Conservation (phyloP, 2,888 invertebrate species). For the Apocheima hispidaria region DNA sequence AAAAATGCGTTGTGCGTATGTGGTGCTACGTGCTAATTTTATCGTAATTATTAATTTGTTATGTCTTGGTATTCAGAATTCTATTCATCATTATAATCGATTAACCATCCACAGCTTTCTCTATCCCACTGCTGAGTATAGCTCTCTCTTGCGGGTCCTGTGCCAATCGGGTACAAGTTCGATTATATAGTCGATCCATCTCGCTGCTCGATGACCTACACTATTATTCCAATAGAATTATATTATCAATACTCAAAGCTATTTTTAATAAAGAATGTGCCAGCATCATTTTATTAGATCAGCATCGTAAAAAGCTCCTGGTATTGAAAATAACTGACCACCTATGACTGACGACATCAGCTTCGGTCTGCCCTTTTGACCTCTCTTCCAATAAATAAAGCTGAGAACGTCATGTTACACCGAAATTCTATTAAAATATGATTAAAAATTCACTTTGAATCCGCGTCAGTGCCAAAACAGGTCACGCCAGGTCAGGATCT, state of each 20-base stretch:
- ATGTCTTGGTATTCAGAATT: too few species aligned
- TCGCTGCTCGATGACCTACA: too few species aligned
- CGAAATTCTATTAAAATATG: slow-evolving; percentile 42
- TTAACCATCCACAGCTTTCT: too few species aligned
- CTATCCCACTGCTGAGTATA: too few species aligned
- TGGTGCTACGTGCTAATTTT: too few species aligned
- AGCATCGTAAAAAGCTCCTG: slow-evolving; percentile 30
- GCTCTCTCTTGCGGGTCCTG: too few species aligned
- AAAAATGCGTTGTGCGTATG: too few species aligned
- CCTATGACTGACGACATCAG: slow-evolving; percentile 36
- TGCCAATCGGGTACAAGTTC: too few species aligned
- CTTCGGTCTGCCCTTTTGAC: slow-evolving; percentile 38
- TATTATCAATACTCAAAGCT: background rate
- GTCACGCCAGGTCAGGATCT: slow-evolving; percentile 46
- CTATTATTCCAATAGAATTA: too few species aligned
- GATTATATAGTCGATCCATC: too few species aligned
- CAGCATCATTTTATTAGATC: slow-evolving; percentile 24
- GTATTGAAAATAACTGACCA: slow-evolving; percentile 32
- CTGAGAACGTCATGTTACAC: slow-evolving; percentile 33
- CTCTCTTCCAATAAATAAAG: slow-evolving; percentile 38
- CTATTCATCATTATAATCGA: too few species aligned
- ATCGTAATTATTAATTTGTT: too few species aligned
- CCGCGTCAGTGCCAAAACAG: slow-evolving; percentile 33
- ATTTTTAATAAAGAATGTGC: slow-evolving; percentile 18
- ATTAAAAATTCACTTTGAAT: slow-evolving; percentile 36